Evolutionary conservation across 2,113 vertebrate genomes (phyloP), one percentile per base, ranked within the genome.

Genomic region (Bufo gargarizans): DNA sequence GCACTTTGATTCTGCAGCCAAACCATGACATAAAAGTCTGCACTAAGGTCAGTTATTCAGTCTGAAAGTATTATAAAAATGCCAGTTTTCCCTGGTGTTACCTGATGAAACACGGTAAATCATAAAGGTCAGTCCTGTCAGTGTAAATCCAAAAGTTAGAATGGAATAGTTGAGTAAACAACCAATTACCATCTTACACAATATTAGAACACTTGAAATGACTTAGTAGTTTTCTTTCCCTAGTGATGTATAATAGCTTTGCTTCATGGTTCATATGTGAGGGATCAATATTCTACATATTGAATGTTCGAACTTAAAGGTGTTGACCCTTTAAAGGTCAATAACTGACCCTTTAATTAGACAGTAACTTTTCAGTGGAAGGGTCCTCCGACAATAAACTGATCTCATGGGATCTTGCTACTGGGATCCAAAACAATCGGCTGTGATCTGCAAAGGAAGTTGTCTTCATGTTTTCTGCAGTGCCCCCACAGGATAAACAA

Each of bases 121-220:
- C 69, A 33, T 16, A 72, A 72, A 72, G 69, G 69, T 72, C 69
- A 45, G 43, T 72, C 6, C 69, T 45, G 33, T 72, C 69, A 45
- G 69, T 45, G 14, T 45, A 72, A 72, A 72, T 72, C 69, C 69
- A 72, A 72, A 72, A 72, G 69, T 72, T 72, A 45, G 22, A 72
- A 72, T 14, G 4, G 22, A 45, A 72, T 17, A 45, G 69, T 45
- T 45, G 33, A 14, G 43, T 72, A 72, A 45, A 72, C 45, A 72
- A 13, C 33, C 14, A 72, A 43, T 72, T 72, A 72, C 69, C 67
- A 45, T 22, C 65, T 69, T 69, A 69, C n/a, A 69, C 7, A 5
- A 72, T 13, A 72, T 72, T 16, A 9, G n/a, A 33, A 71, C 4
- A 43, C 63, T 67, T 22, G n/a, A 67, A 67, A 69, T 69, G 0